Evolutionary conservation across 2,113 vertebrate genomes (phyloP).

Genomic region (Tragelaphus imberbis): DNA sequence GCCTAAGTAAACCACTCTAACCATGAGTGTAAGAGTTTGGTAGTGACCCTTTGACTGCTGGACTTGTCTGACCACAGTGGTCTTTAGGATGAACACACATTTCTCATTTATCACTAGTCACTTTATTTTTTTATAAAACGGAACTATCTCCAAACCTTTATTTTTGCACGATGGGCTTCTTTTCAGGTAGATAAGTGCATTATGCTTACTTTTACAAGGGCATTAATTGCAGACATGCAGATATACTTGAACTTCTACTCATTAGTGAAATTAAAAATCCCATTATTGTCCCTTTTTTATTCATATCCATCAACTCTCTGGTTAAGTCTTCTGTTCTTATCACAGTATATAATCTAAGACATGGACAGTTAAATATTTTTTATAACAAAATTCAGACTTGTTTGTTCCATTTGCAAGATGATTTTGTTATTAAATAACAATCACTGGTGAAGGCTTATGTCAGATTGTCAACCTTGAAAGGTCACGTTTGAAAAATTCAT

Average conservation of each 20-base stretch:
- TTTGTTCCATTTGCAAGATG: background rate
- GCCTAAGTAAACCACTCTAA: constrained; percentile 8
- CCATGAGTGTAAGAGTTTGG: background rate
- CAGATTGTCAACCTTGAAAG: background rate
- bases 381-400: background rate
- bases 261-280: background rate
- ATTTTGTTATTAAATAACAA: background rate
- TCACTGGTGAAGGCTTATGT: background rate
- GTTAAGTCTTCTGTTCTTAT: background rate
- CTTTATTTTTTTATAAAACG: background rate
- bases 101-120: background rate
- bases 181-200: background rate
- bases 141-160: background rate
- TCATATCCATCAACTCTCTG: background rate
- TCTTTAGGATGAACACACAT: background rate
- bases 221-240: background rate
- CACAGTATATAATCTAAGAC: background rate
- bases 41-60: background rate
- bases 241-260: background rate
- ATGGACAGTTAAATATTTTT: background rate
- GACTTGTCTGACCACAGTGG: background rate
- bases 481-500: background rate
- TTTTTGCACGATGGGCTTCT: background rate
- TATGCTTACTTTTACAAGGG: background rate
- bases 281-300: background rate